A percentile compares a stretch with the other conserved stretches of the same genome.
These are phyloP conservation scores for Dromococcyx pavoninus DNA, from an alignment of 2,797 vertebrate genomes.

Conservation along the genomic window DNA sequence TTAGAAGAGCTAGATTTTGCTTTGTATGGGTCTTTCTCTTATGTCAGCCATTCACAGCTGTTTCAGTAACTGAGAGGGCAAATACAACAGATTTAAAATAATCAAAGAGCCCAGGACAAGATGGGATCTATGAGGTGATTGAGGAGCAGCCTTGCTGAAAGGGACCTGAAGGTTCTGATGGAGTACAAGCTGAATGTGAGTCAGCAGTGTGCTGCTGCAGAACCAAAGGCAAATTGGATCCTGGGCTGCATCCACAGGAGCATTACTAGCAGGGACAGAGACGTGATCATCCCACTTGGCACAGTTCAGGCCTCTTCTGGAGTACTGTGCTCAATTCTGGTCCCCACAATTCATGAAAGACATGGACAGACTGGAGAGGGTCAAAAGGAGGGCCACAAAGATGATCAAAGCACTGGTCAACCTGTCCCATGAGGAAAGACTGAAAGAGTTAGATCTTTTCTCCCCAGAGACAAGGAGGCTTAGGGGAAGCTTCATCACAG, in stretches of 20 bases:
- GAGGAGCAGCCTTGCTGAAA: neutral
- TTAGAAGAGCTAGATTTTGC: neutral
- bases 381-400: neutral
- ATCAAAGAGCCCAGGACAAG: neutral
- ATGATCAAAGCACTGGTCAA: neutral
- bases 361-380: neutral
- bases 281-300: neutral
- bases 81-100: neutral
- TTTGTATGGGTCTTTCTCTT: neutral
- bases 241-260: neutral
- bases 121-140: neutral
- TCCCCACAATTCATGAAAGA: neutral
- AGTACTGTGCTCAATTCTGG: neutral
- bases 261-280: neutral
- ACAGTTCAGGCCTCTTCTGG: neutral
- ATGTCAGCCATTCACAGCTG: neutral
- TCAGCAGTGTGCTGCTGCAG: neutral
- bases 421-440: neutral
- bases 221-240: neutral
- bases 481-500: neutral
- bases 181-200: neutral
- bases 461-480: neutral
- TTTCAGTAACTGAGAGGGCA: neutral
- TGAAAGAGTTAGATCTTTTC: neutral
- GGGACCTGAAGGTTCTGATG: neutral